Evolutionary conservation across 2,797 vertebrate species (phyloP).

Genomic region (Takifugu rubripes): DNA sequence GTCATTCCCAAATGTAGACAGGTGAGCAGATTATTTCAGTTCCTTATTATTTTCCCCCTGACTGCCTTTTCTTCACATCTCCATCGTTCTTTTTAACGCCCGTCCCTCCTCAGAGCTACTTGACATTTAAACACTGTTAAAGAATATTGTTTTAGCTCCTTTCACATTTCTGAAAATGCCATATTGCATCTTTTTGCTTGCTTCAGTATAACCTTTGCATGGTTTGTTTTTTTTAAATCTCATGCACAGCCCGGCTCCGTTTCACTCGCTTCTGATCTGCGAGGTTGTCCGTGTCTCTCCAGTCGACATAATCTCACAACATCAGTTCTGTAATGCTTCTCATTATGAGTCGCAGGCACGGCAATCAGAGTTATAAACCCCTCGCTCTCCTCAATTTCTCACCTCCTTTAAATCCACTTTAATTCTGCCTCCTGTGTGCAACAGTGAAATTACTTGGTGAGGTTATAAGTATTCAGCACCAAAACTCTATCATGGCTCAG

Average conservation of each 20-base stretch:
- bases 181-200: background rate
- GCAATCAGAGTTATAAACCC: conserved; percentile 71
- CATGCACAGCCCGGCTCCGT: background rate
- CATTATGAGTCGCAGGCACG: conserved; percentile 68
- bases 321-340: conserved; percentile 74
- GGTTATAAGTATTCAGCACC: conserved; percentile 37
- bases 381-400: conserved; percentile 39
- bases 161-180: background rate
- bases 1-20: conserved; percentile 20
- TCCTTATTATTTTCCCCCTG: conserved; percentile 9
- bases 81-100: background rate
- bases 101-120: background rate
- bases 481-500: conserved; percentile 1
- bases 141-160: background rate
- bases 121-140: background rate
- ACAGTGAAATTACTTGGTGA: conserved; percentile 1
- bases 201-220: background rate
- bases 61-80: background rate
- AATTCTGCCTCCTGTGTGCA: conserved; percentile 41
- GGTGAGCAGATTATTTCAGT: conserved; percentile 47
- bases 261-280: conserved; percentile 29
- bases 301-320: conserved; percentile 73
- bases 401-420: conserved; percentile 63
- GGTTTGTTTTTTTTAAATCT: background rate
- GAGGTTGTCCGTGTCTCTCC: conserved; percentile 54